These are phyloP conservation scores for Brachylomia viminalis DNA, from an alignment of 2,888 invertebrate species.

Conservation along the genomic window DNA sequence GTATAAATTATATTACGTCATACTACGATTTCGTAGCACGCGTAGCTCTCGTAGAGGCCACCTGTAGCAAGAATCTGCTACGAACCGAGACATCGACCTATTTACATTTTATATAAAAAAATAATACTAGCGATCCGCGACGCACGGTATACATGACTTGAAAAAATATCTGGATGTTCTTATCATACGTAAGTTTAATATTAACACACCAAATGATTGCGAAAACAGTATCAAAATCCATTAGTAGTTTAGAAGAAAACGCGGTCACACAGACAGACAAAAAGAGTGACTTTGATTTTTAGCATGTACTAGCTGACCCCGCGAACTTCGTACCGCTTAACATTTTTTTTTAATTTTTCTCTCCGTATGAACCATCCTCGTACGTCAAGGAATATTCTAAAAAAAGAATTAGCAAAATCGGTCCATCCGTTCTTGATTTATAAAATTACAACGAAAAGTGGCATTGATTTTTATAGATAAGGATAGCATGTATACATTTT, in stretches of 20 bases:
- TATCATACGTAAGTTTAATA: background rate
- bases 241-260: no score
- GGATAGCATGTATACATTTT: background rate
- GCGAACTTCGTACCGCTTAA: no score
- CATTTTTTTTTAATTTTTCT: no score
- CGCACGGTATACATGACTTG: background rate
- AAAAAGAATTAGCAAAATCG: no score
- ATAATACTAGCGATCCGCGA: background rate
- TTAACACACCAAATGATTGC: background rate
- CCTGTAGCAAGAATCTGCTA: conserved; percentile 31
- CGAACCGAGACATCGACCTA: conserved; percentile 2
- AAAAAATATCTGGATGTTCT: background rate
- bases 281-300: background rate
- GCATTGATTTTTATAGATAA: no score
- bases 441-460: no score
- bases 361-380: no score
- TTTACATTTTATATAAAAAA: background rate
- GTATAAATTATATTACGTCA: background rate
- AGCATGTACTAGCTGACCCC: no score
- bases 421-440: no score
- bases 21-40: conserved; percentile 16
- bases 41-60: conserved; percentile 33
- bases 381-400: no score
- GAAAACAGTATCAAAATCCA: background rate
- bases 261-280: no score